Conservation (phyloP, 2,113 vertebrate species). For the Equus quagga region DNA sequence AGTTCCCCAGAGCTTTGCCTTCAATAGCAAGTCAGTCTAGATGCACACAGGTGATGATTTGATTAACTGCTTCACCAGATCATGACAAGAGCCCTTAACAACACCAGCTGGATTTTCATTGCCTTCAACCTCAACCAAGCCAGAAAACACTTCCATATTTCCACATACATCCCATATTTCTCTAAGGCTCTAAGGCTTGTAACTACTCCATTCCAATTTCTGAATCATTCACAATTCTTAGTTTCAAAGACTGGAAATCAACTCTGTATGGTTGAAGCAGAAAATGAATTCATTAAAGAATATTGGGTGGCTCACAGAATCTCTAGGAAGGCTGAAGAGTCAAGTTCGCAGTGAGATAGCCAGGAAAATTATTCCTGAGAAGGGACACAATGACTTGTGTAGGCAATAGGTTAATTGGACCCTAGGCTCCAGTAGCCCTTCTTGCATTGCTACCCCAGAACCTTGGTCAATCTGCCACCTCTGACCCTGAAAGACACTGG, state of each 20-base stretch:
- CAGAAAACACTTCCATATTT: neutral
- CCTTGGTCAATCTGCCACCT: neutral
- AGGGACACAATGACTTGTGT: neutral
- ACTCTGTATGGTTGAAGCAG: neutral
- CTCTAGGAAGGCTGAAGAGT: neutral
- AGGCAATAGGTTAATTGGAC: neutral
- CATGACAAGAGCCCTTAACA: neutral
- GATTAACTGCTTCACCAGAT: constrained; percentile 48
- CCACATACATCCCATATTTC: neutral
- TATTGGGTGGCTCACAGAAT: neutral
- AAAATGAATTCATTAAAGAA: neutral
- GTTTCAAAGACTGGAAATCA: neutral
- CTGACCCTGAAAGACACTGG: neutral
- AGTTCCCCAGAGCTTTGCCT: neutral
- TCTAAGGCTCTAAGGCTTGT: neutral
- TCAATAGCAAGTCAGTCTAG: neutral
- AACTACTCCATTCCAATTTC: neutral
- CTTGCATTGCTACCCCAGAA: neutral
- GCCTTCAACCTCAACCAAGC: neutral
- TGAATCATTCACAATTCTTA: neutral
- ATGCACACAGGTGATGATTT: neutral
- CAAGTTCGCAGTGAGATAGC: neutral
- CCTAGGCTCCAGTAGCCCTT: neutral
- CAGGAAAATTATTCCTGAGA: neutral
- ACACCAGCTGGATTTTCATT: neutral